Percentiles rank a stretch among this genome's conserved stretches.
phyloP scores from a whole-genome alignment of 1,140 invertebrate species.

The Drosophila mayri region DNA sequence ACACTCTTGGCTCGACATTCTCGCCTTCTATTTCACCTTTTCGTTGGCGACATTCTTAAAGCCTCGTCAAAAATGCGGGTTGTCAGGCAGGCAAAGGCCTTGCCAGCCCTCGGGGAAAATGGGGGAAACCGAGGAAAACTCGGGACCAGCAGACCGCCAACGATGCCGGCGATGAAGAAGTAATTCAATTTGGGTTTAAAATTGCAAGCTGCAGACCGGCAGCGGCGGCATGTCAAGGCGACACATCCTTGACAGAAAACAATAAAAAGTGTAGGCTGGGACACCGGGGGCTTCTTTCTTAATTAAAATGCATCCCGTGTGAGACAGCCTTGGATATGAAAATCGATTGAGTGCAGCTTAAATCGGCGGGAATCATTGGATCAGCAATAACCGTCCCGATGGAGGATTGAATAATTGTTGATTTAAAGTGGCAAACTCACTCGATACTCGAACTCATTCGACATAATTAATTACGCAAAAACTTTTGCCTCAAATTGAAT shows the following conservation, averaged over 20 bases:
- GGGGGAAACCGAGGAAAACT: constrained; percentile 1
- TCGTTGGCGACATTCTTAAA: constrained; percentile 51
- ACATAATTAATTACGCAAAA: constrained; percentile 21
- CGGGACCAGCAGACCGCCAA: constrained; percentile 29
- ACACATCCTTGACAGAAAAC: constrained; percentile 21
- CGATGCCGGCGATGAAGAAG: constrained; percentile 45
- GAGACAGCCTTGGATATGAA: constrained; percentile 42
- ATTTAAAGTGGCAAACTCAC: constrained; percentile 39
- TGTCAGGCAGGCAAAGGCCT: constrained; percentile 16
- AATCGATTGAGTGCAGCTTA: constrained; percentile 72
- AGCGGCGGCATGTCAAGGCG: constrained; percentile 53
- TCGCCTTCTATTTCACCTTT: constrained; percentile 21
- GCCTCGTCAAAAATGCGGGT: constrained; percentile 55
- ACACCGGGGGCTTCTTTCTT: constrained; percentile 52
- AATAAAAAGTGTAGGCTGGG: constrained; percentile 28
- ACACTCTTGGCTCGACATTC: constrained; percentile 36
- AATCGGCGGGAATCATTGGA: constrained; percentile 28
- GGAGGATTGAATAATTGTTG: constrained; percentile 62
- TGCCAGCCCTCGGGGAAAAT: constrained; percentile 15
- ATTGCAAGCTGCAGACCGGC: constrained; percentile 66
- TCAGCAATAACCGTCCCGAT: constrained; percentile 2
- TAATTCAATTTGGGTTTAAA: constrained; percentile 82
- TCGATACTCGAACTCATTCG: constrained; percentile 10
- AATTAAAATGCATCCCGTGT: constrained; percentile 75
- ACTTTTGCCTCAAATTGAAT: constrained; percentile 64